These are phyloP conservation scores for Patagioenas fasciata DNA, from an alignment of 2,113 vertebrate genomes.

Conservation along the genomic window DNA sequence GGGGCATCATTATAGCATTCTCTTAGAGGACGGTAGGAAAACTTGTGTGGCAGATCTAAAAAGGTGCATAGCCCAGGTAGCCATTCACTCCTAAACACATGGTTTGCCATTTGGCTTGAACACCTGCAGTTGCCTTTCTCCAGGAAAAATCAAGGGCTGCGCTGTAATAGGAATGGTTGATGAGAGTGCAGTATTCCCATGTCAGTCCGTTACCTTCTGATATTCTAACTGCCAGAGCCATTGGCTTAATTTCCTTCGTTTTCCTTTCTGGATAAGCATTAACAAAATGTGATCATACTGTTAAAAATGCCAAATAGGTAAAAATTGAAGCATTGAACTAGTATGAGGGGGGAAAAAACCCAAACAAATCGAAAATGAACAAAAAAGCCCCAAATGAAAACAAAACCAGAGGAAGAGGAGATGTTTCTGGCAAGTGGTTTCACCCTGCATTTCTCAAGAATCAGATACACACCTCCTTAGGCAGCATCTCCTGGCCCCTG, in stretches of 20 bases:
- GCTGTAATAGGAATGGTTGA: not conserved
- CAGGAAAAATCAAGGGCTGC: not conserved
- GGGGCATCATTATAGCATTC: rapidly evolving
- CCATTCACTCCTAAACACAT: not conserved
- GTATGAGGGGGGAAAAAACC: not conserved
- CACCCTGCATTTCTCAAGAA: not conserved
- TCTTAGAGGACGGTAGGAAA: not conserved
- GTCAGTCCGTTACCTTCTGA: not conserved
- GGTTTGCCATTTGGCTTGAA: not conserved
- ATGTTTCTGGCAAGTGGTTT: not conserved
- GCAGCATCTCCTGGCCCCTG: not conserved
- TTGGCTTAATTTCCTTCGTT: not conserved
- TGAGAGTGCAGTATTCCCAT: not conserved
- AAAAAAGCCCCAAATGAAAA: not conserved
- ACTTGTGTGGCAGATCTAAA: not conserved
- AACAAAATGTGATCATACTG: not conserved
- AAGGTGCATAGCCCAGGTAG: not conserved
- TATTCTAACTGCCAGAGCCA: not conserved
- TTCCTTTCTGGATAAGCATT: not conserved
- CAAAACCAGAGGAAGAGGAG: not conserved
- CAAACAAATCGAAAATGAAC: not conserved
- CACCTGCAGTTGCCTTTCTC: not conserved
- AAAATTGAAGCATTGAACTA: not conserved
- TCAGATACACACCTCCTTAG: not conserved
- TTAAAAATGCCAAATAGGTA: not conserved